Conservation (phyloP, 53 echinoderm and acorn worm species). For the Holothuria scabra region DNA sequence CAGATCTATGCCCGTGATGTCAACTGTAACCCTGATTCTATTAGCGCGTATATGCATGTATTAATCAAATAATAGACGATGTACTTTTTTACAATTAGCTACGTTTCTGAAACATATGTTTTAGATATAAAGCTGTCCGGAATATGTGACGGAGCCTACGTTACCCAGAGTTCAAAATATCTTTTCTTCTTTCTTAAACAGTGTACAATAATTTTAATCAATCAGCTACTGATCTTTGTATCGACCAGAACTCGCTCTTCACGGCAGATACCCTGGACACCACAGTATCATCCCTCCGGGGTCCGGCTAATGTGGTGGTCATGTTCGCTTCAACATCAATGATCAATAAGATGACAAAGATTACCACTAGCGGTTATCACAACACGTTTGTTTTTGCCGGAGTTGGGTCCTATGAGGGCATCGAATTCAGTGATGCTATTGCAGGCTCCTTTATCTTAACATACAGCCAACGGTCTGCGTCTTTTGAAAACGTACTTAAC, state of each 20-base stretch:
- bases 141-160: too few species aligned
- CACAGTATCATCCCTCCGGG: not conserved
- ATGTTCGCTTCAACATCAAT: conserved; percentile 11
- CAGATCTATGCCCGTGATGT: too few species aligned
- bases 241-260: not conserved
- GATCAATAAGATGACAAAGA: conserved; percentile 8
- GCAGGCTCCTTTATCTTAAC: conserved; percentile 24
- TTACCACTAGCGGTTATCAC: not conserved
- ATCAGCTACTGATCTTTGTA: not conserved
- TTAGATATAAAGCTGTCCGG: too few species aligned
- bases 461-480: not conserved
- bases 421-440: not conserved
- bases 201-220: conserved; percentile 23
- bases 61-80: too few species aligned
- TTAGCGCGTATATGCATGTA: too few species aligned
- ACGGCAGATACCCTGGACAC: not conserved
- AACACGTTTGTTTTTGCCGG: conserved; percentile 30
- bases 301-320: not conserved
- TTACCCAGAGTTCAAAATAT: not conserved
- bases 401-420: not conserved
- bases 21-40: too few species aligned
- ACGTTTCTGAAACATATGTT: too few species aligned
- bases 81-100: too few species aligned
- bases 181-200: not conserved
- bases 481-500: not conserved